These are phyloP conservation scores for Elaphurus davidianus DNA, from an alignment of 2,113 vertebrate species.

Conservation along the genomic window DNA sequence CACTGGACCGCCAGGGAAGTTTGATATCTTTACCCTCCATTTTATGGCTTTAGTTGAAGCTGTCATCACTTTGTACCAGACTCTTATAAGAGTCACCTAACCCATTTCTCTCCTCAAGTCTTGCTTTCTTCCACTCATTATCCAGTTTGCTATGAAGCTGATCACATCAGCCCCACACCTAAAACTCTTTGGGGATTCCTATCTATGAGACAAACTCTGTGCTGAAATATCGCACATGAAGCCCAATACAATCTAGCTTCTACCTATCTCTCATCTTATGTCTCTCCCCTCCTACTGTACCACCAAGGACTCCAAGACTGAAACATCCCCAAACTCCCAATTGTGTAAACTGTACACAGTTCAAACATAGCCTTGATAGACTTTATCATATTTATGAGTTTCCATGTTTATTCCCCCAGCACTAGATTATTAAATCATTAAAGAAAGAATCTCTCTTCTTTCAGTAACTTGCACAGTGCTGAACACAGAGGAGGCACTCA, in stretches of 20 bases:
- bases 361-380: background rate
- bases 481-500: background rate
- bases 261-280: background rate
- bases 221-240: background rate
- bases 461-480: background rate
- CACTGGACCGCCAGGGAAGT: background rate
- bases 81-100: background rate
- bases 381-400: background rate
- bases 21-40: background rate
- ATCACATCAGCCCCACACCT: background rate
- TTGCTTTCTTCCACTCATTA: background rate
- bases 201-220: background rate
- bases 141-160: background rate
- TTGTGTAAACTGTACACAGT: background rate
- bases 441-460: background rate
- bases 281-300: background rate
- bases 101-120: background rate
- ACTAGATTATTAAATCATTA: background rate
- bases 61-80: background rate
- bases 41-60: background rate
- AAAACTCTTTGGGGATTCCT: background rate
- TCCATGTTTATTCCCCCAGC: background rate
- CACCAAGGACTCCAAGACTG: background rate
- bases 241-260: background rate
- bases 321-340: background rate